These are phyloP conservation scores for Tapirus indicus DNA, from an alignment of 2,797 vertebrate species.

Conservation along the genomic window DNA sequence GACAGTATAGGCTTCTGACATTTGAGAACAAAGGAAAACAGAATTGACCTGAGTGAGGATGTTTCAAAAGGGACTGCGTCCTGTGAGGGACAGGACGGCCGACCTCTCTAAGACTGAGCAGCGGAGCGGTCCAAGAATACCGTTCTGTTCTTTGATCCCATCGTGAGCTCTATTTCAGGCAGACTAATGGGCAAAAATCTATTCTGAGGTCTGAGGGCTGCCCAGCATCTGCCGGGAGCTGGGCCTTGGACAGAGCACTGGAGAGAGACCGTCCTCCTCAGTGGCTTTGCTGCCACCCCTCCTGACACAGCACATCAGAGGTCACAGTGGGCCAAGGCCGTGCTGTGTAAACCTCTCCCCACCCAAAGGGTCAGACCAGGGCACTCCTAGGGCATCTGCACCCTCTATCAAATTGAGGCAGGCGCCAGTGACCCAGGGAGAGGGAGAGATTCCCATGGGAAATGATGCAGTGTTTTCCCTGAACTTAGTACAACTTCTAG, in stretches of 20 bases:
- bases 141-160: neutral
- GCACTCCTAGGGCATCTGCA: neutral
- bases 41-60: neutral
- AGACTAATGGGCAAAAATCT: neutral
- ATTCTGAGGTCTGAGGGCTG: neutral
- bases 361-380: too few relatives aligned
- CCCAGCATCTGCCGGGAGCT: neutral
- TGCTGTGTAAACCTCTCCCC: neutral
- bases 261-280: neutral
- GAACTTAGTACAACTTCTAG: neutral
- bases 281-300: neutral
- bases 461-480: neutral
- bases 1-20: neutral
- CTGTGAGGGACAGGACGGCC: fast-evolving
- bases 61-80: neutral
- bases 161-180: neutral
- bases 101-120: neutral
- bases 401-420: neutral
- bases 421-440: neutral
- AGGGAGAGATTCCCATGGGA: neutral
- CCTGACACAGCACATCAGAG: too few relatives aligned
- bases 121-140: neutral
- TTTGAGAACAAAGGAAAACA: neutral
- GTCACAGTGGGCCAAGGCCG: neutral
- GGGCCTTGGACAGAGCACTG: neutral